Conservation (phyloP, 2,113 vertebrate genomes). For the Xenopus tropicalis region UCB_Xtro_10.0 CM004446.2:109558501-109559000, state of each 20-base stretch:
- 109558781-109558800: conserved; percentile 7
- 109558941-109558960: too few species aligned
- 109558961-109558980: too few species aligned
- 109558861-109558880: too few species aligned
- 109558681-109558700: conserved; percentile 7
- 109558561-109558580: background rate
- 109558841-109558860: conserved; percentile 2
- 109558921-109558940: too few species aligned
- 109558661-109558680: background rate
- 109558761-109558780: conserved; percentile 22
- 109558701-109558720: background rate
- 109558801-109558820: conserved; percentile 18
- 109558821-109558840: conserved; percentile 12
- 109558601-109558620: background rate
- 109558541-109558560: conserved; percentile 10
- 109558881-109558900: too few species aligned
- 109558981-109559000: too few species aligned
- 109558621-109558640: background rate
- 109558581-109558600: background rate
- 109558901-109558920: too few species aligned
- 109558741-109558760: conserved; percentile 21
- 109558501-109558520: conserved; percentile 33
- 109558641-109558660: background rate
- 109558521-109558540: conserved; percentile 25
- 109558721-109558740: background rate